These are phyloP conservation scores for Dreissena polymorpha DNA, from an alignment of 1,140 invertebrate species.

Conservation along the genomic window DNA sequence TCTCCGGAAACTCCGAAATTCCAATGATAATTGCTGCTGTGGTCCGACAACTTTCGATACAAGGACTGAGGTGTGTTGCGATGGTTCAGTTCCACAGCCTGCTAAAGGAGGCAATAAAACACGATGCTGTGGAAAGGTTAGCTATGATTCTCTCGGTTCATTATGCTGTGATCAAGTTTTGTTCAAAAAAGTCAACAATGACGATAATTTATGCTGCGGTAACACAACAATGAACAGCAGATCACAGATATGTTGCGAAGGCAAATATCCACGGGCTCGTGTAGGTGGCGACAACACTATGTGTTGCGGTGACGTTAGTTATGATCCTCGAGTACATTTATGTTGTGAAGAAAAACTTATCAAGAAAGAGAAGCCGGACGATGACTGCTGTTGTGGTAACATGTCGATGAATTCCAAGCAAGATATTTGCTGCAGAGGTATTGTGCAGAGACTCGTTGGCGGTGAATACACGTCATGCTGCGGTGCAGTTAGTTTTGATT, in stretches of 20 bases:
- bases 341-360: constrained; percentile 44
- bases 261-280: constrained; percentile 19
- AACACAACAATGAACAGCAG: constrained; percentile 46
- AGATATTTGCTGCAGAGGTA: constrained; percentile 45
- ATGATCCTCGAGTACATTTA: constrained; percentile 24
- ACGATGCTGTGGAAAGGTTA: constrained; percentile 42
- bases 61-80: constrained; percentile 46
- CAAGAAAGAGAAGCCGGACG: constrained; percentile 29
- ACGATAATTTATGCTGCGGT: constrained; percentile 47
- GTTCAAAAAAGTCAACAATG: constrained; percentile 28
- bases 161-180: constrained; percentile 47
- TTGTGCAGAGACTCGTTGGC: constrained; percentile 31
- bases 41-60: constrained; percentile 52
- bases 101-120: constrained; percentile 30
- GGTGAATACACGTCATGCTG: constrained; percentile 41
- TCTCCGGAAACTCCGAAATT: constrained; percentile 10
- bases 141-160: constrained; percentile 38
- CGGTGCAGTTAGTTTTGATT: constrained; percentile 39
- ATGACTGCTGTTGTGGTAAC: constrained; percentile 47
- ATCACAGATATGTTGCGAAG: constrained; percentile 37
- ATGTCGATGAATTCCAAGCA: constrained; percentile 27
- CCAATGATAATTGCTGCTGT: constrained; percentile 48
- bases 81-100: constrained; percentile 40
- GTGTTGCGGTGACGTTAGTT: constrained; percentile 50
- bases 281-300: constrained; percentile 35